Evolutionary conservation across 2,797 vertebrate genomes (phyloP).

Genomic region (Bothrops alternatus): DNA sequence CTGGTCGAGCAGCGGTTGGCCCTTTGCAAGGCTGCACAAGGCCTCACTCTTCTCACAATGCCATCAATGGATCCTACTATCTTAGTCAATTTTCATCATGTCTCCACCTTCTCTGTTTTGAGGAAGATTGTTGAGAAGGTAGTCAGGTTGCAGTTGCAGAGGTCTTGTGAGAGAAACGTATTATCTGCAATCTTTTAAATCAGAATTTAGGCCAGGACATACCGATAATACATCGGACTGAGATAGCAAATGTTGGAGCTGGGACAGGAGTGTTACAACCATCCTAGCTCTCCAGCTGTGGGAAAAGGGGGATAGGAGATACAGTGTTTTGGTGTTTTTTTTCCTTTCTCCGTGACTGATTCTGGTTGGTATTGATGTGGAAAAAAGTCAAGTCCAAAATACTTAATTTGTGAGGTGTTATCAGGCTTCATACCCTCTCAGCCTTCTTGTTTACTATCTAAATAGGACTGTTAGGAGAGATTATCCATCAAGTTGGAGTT

Average conservation of each 20-base stretch:
- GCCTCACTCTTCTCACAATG: neutral
- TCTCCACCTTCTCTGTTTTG: neutral
- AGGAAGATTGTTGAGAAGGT: neutral
- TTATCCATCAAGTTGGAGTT: neutral
- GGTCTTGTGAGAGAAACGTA: neutral
- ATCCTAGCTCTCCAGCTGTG: neutral
- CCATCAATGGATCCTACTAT: neutral
- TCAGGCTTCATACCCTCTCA: neutral
- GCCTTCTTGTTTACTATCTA: neutral
- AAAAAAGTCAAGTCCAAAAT: neutral
- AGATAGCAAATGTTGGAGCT: neutral
- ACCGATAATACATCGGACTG: neutral
- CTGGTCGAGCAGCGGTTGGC: neutral
- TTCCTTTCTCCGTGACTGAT: neutral
- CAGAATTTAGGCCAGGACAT: neutral
- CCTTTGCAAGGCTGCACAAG: neutral
- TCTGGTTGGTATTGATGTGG: neutral
- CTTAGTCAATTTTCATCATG: neutral
- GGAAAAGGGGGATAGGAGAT: neutral
- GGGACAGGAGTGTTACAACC: neutral
- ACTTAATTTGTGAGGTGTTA: neutral
- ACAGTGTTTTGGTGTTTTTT: neutral
- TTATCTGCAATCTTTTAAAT: neutral
- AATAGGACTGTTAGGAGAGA: neutral
- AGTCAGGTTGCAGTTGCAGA: neutral